phyloP scores from a whole-genome alignment of 1,140 invertebrate species.

The Camponotus pennsylvanicus region DNA sequence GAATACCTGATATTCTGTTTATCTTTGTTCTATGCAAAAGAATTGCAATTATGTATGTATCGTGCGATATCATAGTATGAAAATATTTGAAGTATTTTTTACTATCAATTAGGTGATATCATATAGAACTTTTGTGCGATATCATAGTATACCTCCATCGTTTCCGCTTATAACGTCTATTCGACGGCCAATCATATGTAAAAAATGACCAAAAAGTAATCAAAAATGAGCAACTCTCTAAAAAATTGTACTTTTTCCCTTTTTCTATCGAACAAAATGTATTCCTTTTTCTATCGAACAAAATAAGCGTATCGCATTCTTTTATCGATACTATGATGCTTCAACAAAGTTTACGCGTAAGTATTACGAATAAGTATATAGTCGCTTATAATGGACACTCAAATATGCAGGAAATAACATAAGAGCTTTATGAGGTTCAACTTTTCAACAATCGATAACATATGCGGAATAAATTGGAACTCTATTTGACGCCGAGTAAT shows the following conservation, averaged over 20 bases:
- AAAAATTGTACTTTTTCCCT: no score
- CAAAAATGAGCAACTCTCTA: no score
- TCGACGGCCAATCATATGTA: constrained; percentile 21
- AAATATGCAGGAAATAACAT: background rate
- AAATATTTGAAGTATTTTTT: background rate
- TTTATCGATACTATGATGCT: background rate
- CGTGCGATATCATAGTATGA: no score
- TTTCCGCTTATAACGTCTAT: constrained; percentile 33
- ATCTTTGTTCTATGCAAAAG: no score
- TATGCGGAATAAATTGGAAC: constrained; percentile 43
- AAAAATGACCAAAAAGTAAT: no score
- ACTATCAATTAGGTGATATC: no score
- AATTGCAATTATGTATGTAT: no score
- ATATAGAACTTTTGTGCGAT: no score
- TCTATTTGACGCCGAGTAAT: constrained; percentile 57
- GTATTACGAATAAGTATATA: background rate
- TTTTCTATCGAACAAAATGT: no score
- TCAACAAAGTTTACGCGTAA: background rate
- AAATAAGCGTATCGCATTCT: background rate
- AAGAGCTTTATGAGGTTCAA: background rate
- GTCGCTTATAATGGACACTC: background rate
- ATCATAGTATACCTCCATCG: no score
- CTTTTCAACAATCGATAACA: constrained; percentile 46
- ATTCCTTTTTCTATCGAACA: no score
- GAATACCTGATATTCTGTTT: no score